Evolutionary conservation across 92 coral and sea anemone genomes (phyloP), one percentile per base, ranked within the genome.

Genomic region (Zoanthus solanderi): DNA sequence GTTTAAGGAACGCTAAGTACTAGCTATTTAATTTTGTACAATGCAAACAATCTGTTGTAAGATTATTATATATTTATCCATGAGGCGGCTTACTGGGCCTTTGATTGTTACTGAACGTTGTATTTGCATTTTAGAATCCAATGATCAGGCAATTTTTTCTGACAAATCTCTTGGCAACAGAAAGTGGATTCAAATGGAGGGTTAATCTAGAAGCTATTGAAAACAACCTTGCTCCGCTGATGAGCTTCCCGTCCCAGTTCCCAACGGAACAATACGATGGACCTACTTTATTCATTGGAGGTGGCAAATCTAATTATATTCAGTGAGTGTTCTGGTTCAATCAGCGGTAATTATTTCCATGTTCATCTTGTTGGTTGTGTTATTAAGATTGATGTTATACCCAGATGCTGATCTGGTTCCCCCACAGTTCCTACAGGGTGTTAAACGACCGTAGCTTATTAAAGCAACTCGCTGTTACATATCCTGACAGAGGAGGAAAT

Each of bases 271-370:
- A 81, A 29, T 96, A 79, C 79, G 60, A 76, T 28, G 95, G 98
- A 76, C 90, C 89, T 86, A 78, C 94, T 7, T 87, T 96, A 11
- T 96, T 96, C 88, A 86, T 96, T 86, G 98, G 96, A 54, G 98
- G 98, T 86, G 98, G 89, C 69, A 90, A 86, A 75, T 96, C 98
- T 48, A 93, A 94, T 28, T 89, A 92, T 82, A 83, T 96, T 18
- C 93, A 89, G 98, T 96, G 84, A 91, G 98, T 85, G 76, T 18
- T 75, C 16, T 29, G 45, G 28, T 10, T 83, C 0, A 15, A 8
- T 71, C 31, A 58, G n/a, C 66, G 18, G 66, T 10, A n/a, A 12
- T 17, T 13, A 9, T 18, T 65, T 1, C 17, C 53, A 16, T 63
- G 10, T 57, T 58, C 12, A 2, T 15, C 9, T 0, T 58, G 18